A percentile compares a stretch with the other conserved stretches of the same genome.
Conservation (phyloP, 2,113 vertebrate species). For the Felis chaus region DNA sequence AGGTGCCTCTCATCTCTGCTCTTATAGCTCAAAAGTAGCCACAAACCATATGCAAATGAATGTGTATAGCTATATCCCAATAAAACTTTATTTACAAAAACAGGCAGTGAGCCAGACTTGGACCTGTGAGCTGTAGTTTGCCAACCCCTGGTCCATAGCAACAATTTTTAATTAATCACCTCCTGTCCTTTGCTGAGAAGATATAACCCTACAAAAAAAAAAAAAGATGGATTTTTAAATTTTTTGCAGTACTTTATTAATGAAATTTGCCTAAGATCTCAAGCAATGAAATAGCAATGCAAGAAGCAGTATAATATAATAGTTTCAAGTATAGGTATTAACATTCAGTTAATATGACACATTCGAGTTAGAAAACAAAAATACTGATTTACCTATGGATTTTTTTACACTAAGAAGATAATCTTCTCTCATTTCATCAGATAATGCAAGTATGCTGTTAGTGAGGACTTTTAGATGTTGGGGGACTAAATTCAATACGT, state of each 20-base stretch:
- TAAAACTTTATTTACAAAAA: not conserved
- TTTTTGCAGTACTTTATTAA: not conserved
- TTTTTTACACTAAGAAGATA: conserved; percentile 90
- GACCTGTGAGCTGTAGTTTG: not conserved
- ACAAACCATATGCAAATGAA: not conserved
- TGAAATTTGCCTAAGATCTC: not conserved
- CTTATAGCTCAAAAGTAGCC: not conserved
- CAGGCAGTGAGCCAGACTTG: not conserved
- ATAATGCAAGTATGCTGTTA: conserved; percentile 79
- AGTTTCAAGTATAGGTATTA: not conserved
- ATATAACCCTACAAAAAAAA: not conserved
- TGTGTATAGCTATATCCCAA: not conserved
- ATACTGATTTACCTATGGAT: conserved; percentile 86
- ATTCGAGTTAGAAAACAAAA: not conserved
- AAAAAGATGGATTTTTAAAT: not conserved
- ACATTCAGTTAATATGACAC: not conserved
- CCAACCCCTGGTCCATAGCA: not conserved
- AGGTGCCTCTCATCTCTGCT: not conserved
- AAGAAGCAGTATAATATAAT: not conserved
- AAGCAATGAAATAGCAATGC: not conserved
- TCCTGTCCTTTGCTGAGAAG: not conserved
- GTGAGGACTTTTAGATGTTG: conserved; percentile 82
- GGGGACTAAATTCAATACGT: conserved; percentile 86
- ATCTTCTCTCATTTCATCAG: conserved; percentile 90
- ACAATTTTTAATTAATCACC: not conserved